Evolutionary conservation across 2,113 vertebrate species (phyloP).

Genomic region (Cyprinodon brontotheroides): DNA sequence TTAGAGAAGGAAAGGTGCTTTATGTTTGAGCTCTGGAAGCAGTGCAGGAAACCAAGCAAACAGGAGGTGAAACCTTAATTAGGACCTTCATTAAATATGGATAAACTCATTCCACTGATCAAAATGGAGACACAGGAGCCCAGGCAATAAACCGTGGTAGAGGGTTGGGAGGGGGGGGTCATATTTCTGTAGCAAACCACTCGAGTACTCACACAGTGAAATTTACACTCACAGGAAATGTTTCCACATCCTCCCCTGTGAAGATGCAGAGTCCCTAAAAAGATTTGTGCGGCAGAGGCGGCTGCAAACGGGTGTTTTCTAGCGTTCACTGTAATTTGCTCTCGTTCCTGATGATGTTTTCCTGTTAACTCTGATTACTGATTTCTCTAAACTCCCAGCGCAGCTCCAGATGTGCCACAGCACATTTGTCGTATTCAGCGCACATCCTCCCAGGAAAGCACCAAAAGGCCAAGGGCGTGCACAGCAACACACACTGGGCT

Average conservation of each 20-base stretch:
- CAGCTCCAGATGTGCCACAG: background rate
- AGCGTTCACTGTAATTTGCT: conserved; percentile 28
- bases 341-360: conserved; percentile 22
- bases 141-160: conserved; percentile 23
- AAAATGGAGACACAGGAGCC: conserved; percentile 44
- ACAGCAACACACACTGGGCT: background rate
- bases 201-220: conserved; percentile 2
- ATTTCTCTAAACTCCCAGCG: background rate
- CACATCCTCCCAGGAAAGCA: background rate
- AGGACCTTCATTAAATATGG: conserved; percentile 58
- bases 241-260: background rate
- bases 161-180: background rate
- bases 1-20: too few relatives aligned
- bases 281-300: conserved; percentile 23
- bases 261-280: conserved; percentile 6
- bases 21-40: conserved; percentile 8
- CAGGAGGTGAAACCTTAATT: conserved; percentile 52
- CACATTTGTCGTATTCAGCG: conserved; percentile 6
- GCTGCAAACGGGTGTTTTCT: conserved; percentile 24
- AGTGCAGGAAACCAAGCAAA: conserved; percentile 30
- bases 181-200: conserved; percentile 23
- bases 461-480: background rate
- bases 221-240: conserved; percentile 7
- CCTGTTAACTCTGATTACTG: conserved; percentile 5
- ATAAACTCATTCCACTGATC: conserved; percentile 60